Evolutionary conservation across 2,888 invertebrate genomes (phyloP).

Genomic region (Odontocerum albicorne): DNA sequence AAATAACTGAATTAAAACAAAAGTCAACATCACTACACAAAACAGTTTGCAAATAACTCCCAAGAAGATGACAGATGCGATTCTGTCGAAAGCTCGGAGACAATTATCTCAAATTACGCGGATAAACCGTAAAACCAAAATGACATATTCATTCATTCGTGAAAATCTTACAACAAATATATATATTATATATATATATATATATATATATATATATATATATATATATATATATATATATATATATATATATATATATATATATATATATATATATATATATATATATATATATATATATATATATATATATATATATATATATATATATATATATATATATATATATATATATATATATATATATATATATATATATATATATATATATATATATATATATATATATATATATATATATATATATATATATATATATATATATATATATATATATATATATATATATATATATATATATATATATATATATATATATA

Average conservation of each 20-base stretch:
- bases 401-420: neutral
- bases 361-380: neutral
- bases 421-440: neutral
- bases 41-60: too few species aligned
- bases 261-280: neutral
- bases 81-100: too few species aligned
- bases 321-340: neutral
- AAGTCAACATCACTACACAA: too few species aligned
- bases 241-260: neutral
- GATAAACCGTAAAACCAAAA: too few species aligned
- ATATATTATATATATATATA: neutral
- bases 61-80: too few species aligned
- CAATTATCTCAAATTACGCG: too few species aligned
- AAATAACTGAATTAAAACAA: too few species aligned
- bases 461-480: neutral
- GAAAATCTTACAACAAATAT: too few species aligned
- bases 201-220: neutral
- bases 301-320: neutral
- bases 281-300: neutral
- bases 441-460: neutral
- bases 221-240: neutral
- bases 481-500: neutral
- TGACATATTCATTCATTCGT: too few species aligned
- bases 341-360: neutral
- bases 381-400: neutral